Evolutionary conservation across 2,888 invertebrate genomes (phyloP), one percentile per base, ranked within the genome.

Genomic region (Papilio elwesi): DNA sequence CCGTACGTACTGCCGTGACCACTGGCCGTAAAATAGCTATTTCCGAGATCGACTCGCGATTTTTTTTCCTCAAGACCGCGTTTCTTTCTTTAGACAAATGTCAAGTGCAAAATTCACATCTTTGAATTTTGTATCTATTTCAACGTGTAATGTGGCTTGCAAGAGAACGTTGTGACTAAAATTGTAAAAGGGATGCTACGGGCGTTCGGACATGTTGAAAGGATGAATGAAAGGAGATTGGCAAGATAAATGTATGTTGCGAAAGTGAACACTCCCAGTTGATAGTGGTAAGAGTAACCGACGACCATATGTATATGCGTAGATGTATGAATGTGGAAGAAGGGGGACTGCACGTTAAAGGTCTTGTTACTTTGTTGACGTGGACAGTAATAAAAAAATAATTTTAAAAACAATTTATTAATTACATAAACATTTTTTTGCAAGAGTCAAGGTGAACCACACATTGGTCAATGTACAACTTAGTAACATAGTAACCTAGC

Each of bases 1-100:
- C 66, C 53, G 69, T 64, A 57, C 55, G 57, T 73, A 48, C 26
- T 62, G 67, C 68, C 74, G 66, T 73, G 68, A 76, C n/a, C 73
- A 75, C 72, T 72, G 72, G 74, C 68, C 66, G 52, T 63, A 57
- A 71, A 69, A 66, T 66, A 51, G 62, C 59, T 75, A 72, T 74
- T 65, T 69, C 64, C 16, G 47, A 67, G 16, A 67, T 73, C 70
- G 43, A 55, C 47, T 38, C 48, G 59, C 36, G 62, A 51, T 59
- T 51, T 16, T 70, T 72, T 73, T 16, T 53, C 62, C 51, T 68
- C 53, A 57, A 15, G 26, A 65, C 52, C 49, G 43, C 63, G 52
- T 71, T 68, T 64, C 52, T 55, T 64, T 71, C 74, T 68, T 53
- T 15, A 52, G 62, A 53, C 43, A 49, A 53, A 72, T 68, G 71